phyloP scores from a whole-genome alignment of 2,113 vertebrate species.

The Hippocampus mohnikei region DNA sequence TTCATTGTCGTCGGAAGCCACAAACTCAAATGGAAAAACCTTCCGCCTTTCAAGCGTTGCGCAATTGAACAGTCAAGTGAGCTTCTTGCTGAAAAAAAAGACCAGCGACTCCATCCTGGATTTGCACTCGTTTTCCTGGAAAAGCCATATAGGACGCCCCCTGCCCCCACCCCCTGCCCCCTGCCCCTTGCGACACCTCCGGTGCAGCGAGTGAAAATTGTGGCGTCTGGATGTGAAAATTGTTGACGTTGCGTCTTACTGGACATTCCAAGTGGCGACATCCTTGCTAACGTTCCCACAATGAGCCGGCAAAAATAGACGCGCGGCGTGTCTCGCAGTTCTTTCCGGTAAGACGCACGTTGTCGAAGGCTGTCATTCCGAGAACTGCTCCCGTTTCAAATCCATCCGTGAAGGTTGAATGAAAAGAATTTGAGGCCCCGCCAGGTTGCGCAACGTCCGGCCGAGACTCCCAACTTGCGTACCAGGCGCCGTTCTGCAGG shows the following conservation, averaged over 20 bases:
- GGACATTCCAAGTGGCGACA: neutral
- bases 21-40: no score
- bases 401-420: no score
- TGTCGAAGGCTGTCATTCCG: no score
- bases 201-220: constrained; percentile 1
- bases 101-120: neutral
- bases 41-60: neutral
- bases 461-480: no score
- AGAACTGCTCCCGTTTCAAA: no score
- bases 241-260: neutral
- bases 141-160: neutral
- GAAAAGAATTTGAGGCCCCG: no score
- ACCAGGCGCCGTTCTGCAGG: no score
- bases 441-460: no score
- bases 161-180: no score
- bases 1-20: no score
- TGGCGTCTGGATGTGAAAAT: constrained; percentile 5
- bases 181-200: neutral
- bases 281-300: neutral
- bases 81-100: neutral
- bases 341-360: no score
- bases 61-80: neutral
- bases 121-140: neutral
- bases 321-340: no score
- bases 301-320: neutral